Evolutionary conservation across 2,888 invertebrate genomes (phyloP).

Genomic region (Halictus quadricinctus): DNA sequence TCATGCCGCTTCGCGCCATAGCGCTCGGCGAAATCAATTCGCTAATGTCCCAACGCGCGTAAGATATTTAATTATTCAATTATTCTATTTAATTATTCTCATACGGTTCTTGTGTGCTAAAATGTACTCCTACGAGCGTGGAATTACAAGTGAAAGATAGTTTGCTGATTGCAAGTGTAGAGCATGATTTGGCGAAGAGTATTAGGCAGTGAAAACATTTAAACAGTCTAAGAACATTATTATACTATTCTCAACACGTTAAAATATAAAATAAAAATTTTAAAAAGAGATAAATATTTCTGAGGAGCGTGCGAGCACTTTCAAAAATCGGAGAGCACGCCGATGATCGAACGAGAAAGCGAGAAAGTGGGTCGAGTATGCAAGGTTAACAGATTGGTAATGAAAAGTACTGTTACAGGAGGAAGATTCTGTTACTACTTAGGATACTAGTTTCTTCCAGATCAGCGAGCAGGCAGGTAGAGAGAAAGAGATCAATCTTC

Average conservation of each 20-base stretch:
- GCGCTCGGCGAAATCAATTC: background rate
- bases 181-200: too few species aligned
- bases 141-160: too few species aligned
- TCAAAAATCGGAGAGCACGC: too few species aligned
- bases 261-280: too few species aligned
- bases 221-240: too few species aligned
- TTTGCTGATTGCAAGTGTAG: too few species aligned
- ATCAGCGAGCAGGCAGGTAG: conserved; percentile 52
- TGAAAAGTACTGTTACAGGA: conserved; percentile 39
- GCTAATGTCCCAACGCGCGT: background rate
- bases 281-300: too few species aligned
- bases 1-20: background rate
- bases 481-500: conserved; percentile 64
- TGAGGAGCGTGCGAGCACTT: too few species aligned
- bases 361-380: background rate
- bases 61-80: background rate
- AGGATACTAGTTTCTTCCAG: conserved; percentile 50
- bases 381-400: background rate
- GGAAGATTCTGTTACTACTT: conserved; percentile 36
- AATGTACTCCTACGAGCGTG: too few species aligned
- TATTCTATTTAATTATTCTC: too few species aligned
- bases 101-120: background rate
- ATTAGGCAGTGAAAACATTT: too few species aligned
- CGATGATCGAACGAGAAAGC: background rate
- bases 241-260: too few species aligned